Percentiles rank a stretch among this genome's conserved stretches.
Conservation (phyloP, 2,113 vertebrate genomes). For the Irena cyanogastra region DNA sequence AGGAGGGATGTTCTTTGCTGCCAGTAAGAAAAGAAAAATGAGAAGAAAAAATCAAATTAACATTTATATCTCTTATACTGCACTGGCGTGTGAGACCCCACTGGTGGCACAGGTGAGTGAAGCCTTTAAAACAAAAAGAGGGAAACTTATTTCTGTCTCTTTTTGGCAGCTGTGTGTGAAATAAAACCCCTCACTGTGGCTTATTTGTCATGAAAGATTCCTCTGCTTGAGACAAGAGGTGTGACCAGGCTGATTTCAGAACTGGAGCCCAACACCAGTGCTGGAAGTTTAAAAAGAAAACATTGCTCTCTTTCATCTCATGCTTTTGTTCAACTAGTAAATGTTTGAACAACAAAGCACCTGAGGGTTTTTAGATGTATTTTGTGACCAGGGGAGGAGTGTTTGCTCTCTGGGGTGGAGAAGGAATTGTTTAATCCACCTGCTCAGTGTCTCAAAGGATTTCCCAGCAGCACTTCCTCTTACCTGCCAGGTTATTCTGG, state of each 20-base stretch:
- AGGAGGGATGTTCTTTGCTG: not conserved
- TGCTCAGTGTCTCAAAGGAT: not conserved
- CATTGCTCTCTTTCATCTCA: not conserved
- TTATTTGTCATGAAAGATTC: not conserved
- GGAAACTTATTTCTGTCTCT: not conserved
- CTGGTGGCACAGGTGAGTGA: not conserved
- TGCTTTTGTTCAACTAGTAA: not conserved
- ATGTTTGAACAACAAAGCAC: not conserved
- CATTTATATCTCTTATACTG: not conserved
- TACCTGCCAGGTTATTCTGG: not conserved
- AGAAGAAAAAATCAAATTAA: not conserved
- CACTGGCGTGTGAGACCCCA: not conserved
- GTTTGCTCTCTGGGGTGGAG: not conserved
- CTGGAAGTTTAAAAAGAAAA: not conserved
- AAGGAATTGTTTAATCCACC: not conserved
- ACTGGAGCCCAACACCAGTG: not conserved
- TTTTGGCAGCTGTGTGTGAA: not conserved
- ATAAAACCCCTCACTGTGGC: not conserved
- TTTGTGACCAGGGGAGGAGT: not conserved
- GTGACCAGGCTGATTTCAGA: not conserved
- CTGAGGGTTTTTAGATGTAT: not conserved
- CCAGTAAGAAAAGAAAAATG: not conserved
- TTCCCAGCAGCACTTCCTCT: not conserved
- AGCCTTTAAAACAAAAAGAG: not conserved
- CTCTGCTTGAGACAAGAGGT: not conserved